These are phyloP conservation scores for Embidobia sp. DNA, from an alignment of 2,888 invertebrate genomes.

Conservation along the genomic window DNA sequence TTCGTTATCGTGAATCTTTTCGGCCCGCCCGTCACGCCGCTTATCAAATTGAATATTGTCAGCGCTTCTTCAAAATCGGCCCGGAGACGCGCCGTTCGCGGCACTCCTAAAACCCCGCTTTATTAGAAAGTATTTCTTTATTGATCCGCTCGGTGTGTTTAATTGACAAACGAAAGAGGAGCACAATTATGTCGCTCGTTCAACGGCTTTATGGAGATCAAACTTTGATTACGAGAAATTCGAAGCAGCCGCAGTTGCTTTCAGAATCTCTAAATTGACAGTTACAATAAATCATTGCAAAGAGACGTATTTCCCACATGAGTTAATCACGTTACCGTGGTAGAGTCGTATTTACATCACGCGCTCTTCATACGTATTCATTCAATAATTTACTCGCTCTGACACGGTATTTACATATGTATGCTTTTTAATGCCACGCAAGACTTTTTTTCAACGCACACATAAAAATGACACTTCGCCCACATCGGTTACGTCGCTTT, in stretches of 20 bases:
- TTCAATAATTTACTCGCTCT: constrained; percentile 36
- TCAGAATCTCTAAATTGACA: too few relatives aligned
- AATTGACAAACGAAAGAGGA: too few relatives aligned
- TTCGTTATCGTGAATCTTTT: constrained; percentile 38
- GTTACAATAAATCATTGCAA: neutral
- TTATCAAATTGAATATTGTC: constrained; percentile 31
- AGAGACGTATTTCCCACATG: neutral
- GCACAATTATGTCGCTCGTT: too few relatives aligned
- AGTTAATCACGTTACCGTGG: too few relatives aligned
- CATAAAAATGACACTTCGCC: neutral
- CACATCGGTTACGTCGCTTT: neutral
- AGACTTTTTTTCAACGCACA: constrained; percentile 2
- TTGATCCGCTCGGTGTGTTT: too few relatives aligned
- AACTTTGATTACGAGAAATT: too few relatives aligned
- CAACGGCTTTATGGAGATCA: too few relatives aligned
- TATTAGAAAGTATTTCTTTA: too few relatives aligned
- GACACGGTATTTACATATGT: constrained; percentile 48
- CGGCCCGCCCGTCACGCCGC: neutral
- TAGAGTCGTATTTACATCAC: constrained; percentile 12
- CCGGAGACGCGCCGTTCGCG: too few relatives aligned
- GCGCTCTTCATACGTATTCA: constrained; percentile 6
- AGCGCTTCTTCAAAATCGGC: constrained; percentile 20
- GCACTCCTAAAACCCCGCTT: too few relatives aligned
- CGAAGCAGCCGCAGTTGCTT: too few relatives aligned
- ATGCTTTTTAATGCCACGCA: constrained; percentile 41